Base-by-base conservation (phyloP, 2,113 vertebrate species). In the Calidris pygmaea region DNA sequence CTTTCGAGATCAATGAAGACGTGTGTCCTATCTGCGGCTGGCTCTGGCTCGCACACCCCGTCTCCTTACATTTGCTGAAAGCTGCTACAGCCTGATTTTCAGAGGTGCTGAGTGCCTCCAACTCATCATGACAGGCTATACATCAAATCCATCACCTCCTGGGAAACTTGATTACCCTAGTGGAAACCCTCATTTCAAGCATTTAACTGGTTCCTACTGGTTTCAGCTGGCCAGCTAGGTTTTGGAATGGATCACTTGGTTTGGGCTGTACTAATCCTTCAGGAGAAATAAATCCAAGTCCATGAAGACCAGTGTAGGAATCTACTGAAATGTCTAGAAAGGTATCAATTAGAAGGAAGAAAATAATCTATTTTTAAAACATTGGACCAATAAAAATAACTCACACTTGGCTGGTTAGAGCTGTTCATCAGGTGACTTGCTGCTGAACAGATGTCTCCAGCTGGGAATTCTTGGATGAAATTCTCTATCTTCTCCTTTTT, bases 321-420 rank as follows among this genome's bases (percentile, higher is more conserved):
- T 63, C 84, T 67, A 85, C 50, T 52, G 86, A 76, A 92, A 56
- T 14, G 7, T 60, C 60, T 43, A 92, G 58, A n/a, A 91, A 91
- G 32, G 45, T 91, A 85, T 73, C 50, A 91, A 73, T 94, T 91
- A 71, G 79, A 93, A 83, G 39, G 21, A 34, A n/a, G 50, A 95
- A 93, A 90, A 5, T 4, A 34, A 41, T 93, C 86, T 97, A 97
- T 98, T 98, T 98, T 98, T 80, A 97, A 98, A 98, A 96, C 50
- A 96, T 65, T 79, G 97, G 97, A 97, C 97, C 95, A 97, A 97
- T 97, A 98, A 97, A 98, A 98, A 97, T 96, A 98, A 95, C 97
- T 97, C 97, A 91, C 90, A 89, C 89, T 98, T 97, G 97, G 97
- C 97, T 97, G 91, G 91, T 63, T 96, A 93, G 93, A 96, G 83